These are phyloP conservation scores for Bemisia tabaci DNA, from an alignment of 1,140 invertebrate genomes.

Conservation along the genomic window DNA sequence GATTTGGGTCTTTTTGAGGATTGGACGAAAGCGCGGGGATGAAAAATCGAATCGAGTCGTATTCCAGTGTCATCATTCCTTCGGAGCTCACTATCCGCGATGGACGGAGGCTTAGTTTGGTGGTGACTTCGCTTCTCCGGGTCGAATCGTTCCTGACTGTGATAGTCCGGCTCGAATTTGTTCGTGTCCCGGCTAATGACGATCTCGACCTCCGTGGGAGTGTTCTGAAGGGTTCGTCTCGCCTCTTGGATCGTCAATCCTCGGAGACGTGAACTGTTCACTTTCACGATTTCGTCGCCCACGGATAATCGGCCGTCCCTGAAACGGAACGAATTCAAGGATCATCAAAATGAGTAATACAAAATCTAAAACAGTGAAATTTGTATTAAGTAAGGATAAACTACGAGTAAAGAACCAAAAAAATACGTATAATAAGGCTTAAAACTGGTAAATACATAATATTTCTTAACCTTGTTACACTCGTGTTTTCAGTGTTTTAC, in stretches of 20 bases:
- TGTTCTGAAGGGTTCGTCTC: conserved; percentile 36
- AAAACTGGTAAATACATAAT: too few relatives aligned
- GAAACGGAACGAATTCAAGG: conserved; percentile 22
- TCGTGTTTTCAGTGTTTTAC: too few relatives aligned
- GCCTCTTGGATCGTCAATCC: conserved; percentile 47
- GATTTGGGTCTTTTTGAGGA: not conserved
- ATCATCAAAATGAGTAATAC: conserved; percentile 17
- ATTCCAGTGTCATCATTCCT: too few relatives aligned
- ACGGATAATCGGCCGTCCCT: conserved; percentile 41
- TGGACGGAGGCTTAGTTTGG: not conserved
- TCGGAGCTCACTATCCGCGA: too few relatives aligned
- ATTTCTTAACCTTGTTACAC: too few relatives aligned
- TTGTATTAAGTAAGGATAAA: too few relatives aligned
- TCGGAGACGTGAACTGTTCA: conserved; percentile 46
- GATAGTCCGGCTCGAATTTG: not conserved
- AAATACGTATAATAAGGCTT: too few relatives aligned
- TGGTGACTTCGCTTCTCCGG: not conserved
- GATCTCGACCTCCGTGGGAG: conserved; percentile 39
- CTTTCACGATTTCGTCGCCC: conserved; percentile 52
- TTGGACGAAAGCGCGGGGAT: not conserved
- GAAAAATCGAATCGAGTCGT: too few relatives aligned
- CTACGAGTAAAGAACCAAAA: too few relatives aligned
- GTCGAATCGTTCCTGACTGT: too few relatives aligned
- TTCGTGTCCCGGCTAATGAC: conserved; percentile 32
- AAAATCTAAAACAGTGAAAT: too few relatives aligned